These are phyloP conservation scores for Machaerirhynchus nigripectus DNA, from an alignment of 2,113 vertebrate genomes.

Conservation along the genomic window DNA sequence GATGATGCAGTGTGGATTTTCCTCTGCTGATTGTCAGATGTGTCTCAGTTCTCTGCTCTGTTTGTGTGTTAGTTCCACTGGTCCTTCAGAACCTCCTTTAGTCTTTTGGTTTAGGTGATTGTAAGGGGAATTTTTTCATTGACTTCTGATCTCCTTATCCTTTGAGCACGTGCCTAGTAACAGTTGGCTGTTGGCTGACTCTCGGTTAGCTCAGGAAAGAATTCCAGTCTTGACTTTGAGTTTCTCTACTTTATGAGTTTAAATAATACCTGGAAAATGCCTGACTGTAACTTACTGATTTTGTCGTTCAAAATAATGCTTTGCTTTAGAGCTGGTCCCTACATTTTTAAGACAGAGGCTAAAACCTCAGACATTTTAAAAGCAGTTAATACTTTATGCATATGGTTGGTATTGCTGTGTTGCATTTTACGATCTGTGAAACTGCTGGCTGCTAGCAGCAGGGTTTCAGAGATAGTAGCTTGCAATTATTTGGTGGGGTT, in stretches of 20 bases:
- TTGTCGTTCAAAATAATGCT: not conserved
- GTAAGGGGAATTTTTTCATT: not conserved
- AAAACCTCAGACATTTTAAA: slow-evolving; percentile 38
- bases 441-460: not conserved
- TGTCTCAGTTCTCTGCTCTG: not conserved
- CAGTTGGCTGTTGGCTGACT: not conserved
- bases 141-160: not conserved
- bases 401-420: slow-evolving; percentile 6
- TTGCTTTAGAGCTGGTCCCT: not conserved
- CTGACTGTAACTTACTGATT: not conserved
- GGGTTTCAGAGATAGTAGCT: not conserved
- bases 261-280: slow-evolving; percentile 4
- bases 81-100: not conserved
- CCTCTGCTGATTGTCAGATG: not conserved
- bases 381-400: slow-evolving; percentile 15
- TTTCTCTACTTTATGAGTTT: slow-evolving; percentile 27
- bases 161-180: not conserved
- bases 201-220: not conserved
- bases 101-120: not conserved
- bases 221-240: not conserved
- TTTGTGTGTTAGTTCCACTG: not conserved
- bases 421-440: slow-evolving; percentile 49
- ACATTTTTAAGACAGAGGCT: not conserved
- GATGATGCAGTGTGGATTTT: not conserved
- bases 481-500: not conserved